Percentiles rank a stretch among this genome's conserved stretches.
These are phyloP conservation scores for Anthoscopus minutus DNA, from an alignment of 2,113 vertebrate species.

Conservation along the genomic window DNA sequence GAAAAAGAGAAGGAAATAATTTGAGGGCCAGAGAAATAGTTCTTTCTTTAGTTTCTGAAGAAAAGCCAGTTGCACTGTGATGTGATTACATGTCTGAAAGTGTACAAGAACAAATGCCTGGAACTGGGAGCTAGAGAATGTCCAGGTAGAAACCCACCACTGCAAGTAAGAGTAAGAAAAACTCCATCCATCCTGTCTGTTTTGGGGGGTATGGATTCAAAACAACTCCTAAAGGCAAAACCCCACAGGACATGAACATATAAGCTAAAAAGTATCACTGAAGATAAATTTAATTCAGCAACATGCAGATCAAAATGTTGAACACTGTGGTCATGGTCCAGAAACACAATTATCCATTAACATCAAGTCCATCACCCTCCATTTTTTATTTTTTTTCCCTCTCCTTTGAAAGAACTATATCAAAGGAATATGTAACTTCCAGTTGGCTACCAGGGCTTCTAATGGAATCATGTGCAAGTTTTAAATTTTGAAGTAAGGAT, in stretches of 20 bases:
- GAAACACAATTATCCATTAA: background rate
- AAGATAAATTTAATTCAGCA: background rate
- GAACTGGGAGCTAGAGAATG: accelerated
- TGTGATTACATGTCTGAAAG: background rate
- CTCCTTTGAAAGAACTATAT: background rate
- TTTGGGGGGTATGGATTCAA: background rate
- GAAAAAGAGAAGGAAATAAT: background rate
- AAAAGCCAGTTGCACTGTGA: background rate
- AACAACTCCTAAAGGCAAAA: background rate
- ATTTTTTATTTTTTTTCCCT: background rate
- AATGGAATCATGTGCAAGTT: background rate
- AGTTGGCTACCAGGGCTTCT: background rate
- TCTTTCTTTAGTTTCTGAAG: background rate
- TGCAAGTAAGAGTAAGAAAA: background rate
- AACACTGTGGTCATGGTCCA: background rate
- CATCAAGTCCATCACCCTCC: background rate
- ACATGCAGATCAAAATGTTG: background rate
- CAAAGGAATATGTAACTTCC: background rate
- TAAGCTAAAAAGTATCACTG: background rate
- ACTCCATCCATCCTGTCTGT: background rate
- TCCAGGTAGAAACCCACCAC: background rate
- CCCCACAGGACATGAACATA: background rate
- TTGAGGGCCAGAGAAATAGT: background rate
- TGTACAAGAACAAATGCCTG: background rate
- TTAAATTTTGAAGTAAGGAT: background rate